These are phyloP conservation scores for Ginglymostoma cirratum DNA, from an alignment of 2,113 vertebrate species.

Conservation along the genomic window DNA sequence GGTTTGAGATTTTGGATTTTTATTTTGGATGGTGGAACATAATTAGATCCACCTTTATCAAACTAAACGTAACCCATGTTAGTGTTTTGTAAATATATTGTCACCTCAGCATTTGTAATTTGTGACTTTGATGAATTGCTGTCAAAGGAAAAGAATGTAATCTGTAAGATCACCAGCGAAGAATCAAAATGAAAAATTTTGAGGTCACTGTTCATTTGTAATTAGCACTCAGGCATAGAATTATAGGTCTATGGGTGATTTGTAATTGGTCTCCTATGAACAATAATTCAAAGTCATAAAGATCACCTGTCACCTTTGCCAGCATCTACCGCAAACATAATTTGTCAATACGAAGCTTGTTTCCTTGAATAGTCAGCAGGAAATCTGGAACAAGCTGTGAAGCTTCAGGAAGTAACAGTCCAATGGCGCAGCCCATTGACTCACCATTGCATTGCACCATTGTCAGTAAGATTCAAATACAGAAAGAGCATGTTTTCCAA, in stretches of 20 bases:
- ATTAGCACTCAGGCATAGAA: constrained; percentile 27
- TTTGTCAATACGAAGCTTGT: constrained; percentile 24
- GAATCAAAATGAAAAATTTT: background rate
- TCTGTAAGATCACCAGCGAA: background rate
- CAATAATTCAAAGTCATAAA: constrained; percentile 36
- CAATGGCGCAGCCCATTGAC: constrained; percentile 5
- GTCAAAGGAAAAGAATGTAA: background rate
- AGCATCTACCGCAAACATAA: constrained; percentile 15
- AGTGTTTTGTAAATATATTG: constrained; percentile 7
- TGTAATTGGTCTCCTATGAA: constrained; percentile 28
- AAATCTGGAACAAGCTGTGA: background rate
- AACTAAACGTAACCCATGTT: background rate
- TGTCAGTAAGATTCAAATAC: background rate
- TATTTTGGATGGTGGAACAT: background rate
- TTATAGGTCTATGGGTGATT: constrained; percentile 7
- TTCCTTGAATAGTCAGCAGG: background rate
- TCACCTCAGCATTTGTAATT: background rate
- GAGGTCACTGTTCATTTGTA: constrained; percentile 33
- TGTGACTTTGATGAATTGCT: background rate
- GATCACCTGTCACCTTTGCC: constrained; percentile 32
- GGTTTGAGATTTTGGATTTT: background rate
- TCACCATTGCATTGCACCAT: background rate
- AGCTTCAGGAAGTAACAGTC: background rate
- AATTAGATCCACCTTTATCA: background rate
- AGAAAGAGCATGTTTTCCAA: background rate